These are phyloP conservation scores for Chiloscyllium punctatum DNA, from an alignment of 2,797 vertebrate species.

Conservation along the genomic window DNA sequence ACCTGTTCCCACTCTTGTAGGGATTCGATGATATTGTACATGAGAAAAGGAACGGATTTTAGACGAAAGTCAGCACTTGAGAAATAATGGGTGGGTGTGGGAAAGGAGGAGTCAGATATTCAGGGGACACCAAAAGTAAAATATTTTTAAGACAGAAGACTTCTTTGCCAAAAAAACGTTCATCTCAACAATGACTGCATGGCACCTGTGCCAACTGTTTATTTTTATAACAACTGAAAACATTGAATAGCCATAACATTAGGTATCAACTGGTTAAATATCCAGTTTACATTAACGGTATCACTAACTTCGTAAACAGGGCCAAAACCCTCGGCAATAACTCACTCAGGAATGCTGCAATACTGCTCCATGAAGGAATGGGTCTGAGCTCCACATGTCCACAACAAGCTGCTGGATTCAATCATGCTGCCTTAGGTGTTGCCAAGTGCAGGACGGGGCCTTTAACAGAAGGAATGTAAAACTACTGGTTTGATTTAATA, in stretches of 20 bases:
- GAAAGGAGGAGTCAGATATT: neutral
- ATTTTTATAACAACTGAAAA: neutral
- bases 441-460: neutral
- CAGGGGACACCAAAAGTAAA: neutral
- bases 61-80: neutral
- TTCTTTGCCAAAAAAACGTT: neutral
- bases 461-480: neutral
- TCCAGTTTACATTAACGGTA: slow-evolving; percentile 1
- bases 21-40: neutral
- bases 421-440: neutral
- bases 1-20: no score
- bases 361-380: neutral
- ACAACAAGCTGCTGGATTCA: neutral
- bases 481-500: neutral
- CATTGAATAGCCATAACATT: neutral
- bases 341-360: neutral
- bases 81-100: neutral
- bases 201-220: neutral
- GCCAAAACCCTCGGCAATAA: neutral
- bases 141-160: neutral
- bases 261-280: neutral
- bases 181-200: neutral
- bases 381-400: neutral
- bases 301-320: neutral
- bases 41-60: neutral